Evolutionary conservation across 64 coral and sea anemone species (phyloP).

Genomic region (Stylophora pistillata): DNA sequence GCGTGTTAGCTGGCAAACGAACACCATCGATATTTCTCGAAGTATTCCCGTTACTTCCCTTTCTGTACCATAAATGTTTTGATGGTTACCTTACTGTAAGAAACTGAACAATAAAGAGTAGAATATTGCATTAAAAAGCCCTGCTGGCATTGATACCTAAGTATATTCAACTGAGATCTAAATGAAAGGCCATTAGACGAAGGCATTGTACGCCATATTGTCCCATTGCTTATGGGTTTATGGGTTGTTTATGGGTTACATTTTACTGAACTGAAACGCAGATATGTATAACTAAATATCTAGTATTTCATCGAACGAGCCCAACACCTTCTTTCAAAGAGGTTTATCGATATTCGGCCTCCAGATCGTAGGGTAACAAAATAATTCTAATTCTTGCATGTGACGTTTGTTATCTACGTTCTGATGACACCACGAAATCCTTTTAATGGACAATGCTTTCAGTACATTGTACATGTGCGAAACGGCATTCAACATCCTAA

Average conservation of each 20-base stretch:
- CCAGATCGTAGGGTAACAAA: neutral
- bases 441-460: slow-evolving; percentile 6
- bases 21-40: neutral
- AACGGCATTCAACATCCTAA: slow-evolving; percentile 3
- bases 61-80: neutral
- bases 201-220: neutral
- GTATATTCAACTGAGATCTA: neutral
- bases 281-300: too few relatives aligned
- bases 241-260: too few relatives aligned
- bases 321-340: too few relatives aligned
- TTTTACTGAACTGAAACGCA: too few relatives aligned
- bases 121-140: neutral
- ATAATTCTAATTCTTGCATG: slow-evolving; percentile 4
- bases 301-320: too few relatives aligned
- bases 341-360: neutral
- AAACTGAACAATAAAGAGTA: too few relatives aligned
- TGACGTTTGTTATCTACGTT: neutral
- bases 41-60: neutral
- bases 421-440: slow-evolving; percentile 4
- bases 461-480: slow-evolving; percentile 25
- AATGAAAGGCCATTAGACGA: neutral
- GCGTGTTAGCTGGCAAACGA: neutral
- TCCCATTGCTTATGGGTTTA: too few relatives aligned
- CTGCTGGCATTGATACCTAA: neutral
- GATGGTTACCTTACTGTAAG: neutral